Evolutionary conservation across 37 sponge, comb jelly and placozoan species (phyloP).

Genomic region (Hexactinellida sp.): DNA sequence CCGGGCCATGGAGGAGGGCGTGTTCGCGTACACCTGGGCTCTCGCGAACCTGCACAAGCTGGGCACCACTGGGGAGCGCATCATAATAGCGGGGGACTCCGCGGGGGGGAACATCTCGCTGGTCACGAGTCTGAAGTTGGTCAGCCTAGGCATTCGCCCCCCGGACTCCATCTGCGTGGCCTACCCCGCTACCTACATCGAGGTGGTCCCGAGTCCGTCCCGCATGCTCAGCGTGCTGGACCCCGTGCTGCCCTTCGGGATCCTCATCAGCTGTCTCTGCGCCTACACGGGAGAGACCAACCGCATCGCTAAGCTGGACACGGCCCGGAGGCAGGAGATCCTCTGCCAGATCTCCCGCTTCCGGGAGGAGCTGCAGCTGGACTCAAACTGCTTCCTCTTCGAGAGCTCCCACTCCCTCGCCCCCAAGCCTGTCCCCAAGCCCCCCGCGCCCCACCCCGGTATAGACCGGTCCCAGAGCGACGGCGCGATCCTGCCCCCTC

Average conservation of each 20-base stretch:
- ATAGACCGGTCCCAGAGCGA: background rate
- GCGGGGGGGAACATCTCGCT: conserved; percentile 82
- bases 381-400: background rate
- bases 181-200: conserved; percentile 39
- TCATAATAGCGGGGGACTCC: conserved; percentile 78
- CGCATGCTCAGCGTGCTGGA: conserved; percentile 64
- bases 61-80: conserved; percentile 64
- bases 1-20: conserved; percentile 69
- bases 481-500: background rate
- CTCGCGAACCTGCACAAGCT: conserved; percentile 51
- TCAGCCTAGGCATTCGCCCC: conserved; percentile 39
- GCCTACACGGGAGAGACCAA: background rate
- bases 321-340: background rate
- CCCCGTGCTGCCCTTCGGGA: conserved; percentile 69
- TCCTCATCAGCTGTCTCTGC: conserved; percentile 56
- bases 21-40: conserved; percentile 77
- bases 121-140: conserved; percentile 47
- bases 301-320: background rate
- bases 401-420: background rate
- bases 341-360: background rate
- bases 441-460: background rate
- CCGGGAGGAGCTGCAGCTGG: background rate
- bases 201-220: conserved; percentile 45
- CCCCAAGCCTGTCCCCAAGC: background rate
- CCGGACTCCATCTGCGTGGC: conserved; percentile 66